A percentile compares a stretch with the other conserved stretches of the same genome.
Conservation (phyloP, 2,797 vertebrate species). For the Sparus aurata region DNA sequence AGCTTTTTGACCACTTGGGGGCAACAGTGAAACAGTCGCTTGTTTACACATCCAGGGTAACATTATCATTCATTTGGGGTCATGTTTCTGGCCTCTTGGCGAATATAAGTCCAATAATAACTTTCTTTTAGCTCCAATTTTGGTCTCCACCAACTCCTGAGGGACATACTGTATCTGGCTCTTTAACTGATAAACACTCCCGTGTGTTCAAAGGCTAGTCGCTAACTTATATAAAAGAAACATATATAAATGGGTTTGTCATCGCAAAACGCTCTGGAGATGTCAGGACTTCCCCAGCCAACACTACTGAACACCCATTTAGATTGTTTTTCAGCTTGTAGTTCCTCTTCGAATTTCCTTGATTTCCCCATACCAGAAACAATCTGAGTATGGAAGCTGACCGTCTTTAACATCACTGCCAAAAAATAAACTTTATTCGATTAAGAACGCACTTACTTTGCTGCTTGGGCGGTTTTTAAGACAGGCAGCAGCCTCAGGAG, state of each 20-base stretch:
- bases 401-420: neutral
- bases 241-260: too few relatives aligned
- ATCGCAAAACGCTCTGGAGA: too few relatives aligned
- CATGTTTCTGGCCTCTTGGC: neutral
- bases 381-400: neutral
- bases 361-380: neutral
- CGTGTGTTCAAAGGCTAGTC: too few relatives aligned
- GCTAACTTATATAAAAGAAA: too few relatives aligned
- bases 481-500: conserved; percentile 75
- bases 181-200: too few relatives aligned
- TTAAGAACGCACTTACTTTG: conserved; percentile 67
- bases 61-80: neutral
- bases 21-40: neutral
- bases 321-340: too few relatives aligned
- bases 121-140: neutral
- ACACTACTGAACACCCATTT: too few relatives aligned
- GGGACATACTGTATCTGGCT: neutral
- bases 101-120: neutral
- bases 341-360: neutral
- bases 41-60: too few relatives aligned
- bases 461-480: conserved; percentile 66
- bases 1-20: neutral
- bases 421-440: neutral
- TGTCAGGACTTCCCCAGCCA: too few relatives aligned
- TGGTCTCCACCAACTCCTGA: neutral